These are phyloP conservation scores for Poecilus cupreus DNA, from an alignment of 2,888 invertebrate species.

Conservation along the genomic window DNA sequence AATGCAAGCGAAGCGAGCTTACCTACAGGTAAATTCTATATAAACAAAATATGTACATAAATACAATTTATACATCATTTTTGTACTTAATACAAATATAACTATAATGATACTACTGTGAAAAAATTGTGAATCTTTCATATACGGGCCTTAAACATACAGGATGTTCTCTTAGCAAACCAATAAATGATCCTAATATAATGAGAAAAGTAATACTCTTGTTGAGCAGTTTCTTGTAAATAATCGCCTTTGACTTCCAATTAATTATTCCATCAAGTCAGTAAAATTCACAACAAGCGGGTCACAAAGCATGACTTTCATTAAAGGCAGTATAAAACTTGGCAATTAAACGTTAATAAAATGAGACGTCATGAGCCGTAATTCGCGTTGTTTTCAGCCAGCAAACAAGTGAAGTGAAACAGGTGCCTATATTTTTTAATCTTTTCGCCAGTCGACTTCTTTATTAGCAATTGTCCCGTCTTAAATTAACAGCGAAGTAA, in stretches of 20 bases:
- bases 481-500: slow-evolving; percentile 23
- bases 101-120: too few relatives aligned
- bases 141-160: too few relatives aligned
- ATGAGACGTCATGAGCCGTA: neutral
- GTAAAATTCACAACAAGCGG: neutral
- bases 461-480: slow-evolving; percentile 15
- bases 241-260: neutral
- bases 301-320: slow-evolving; percentile 8
- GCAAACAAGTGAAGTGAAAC: neutral
- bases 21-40: too few relatives aligned
- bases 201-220: too few relatives aligned
- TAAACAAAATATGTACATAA: too few relatives aligned
- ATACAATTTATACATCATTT: too few relatives aligned
- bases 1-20: too few relatives aligned
- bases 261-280: neutral
- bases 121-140: too few relatives aligned
- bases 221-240: neutral
- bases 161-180: too few relatives aligned
- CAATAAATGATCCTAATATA: too few relatives aligned
- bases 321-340: slow-evolving; percentile 2
- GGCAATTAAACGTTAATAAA: neutral
- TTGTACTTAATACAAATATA: too few relatives aligned
- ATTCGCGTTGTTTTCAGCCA: neutral
- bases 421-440: slow-evolving; percentile 21
- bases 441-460: slow-evolving; percentile 11